phyloP scores from a whole-genome alignment of 2,888 invertebrate genomes.

The Choreutis nemorana region DNA sequence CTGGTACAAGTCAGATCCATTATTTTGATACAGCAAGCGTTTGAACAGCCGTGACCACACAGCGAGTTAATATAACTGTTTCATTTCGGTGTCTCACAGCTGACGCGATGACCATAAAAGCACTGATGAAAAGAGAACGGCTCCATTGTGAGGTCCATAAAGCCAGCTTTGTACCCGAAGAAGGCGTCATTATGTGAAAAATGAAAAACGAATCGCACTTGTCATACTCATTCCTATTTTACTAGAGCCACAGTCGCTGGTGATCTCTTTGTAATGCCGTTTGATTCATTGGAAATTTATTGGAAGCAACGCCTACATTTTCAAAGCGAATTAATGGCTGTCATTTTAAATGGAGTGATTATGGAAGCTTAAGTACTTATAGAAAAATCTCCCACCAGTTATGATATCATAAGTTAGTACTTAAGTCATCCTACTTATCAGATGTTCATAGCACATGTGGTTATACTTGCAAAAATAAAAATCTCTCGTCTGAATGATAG shows the following conservation, averaged over 20 bases:
- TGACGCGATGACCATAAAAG: slow-evolving; percentile 55
- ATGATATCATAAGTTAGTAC: too few species aligned
- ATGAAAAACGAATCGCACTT: slow-evolving; percentile 56
- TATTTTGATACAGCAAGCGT: too few species aligned
- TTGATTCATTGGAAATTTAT: slow-evolving; percentile 17
- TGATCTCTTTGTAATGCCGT: slow-evolving; percentile 22
- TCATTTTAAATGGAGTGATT: too few species aligned
- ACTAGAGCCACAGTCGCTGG: slow-evolving; percentile 23
- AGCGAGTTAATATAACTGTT: slow-evolving; percentile 42
- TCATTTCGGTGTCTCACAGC: slow-evolving; percentile 51
- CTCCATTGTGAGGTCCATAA: slow-evolving; percentile 57
- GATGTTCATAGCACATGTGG: too few species aligned
- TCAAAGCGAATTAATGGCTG: too few species aligned
- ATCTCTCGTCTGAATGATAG: too few species aligned
- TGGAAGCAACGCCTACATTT: slow-evolving; percentile 6
- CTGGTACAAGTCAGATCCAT: too few species aligned
- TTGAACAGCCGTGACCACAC: too few species aligned
- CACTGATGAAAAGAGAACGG: slow-evolving; percentile 59
- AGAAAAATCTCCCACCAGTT: too few species aligned
- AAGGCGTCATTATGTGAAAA: slow-evolving; percentile 53
- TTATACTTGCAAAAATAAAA: too few species aligned
- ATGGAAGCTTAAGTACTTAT: too few species aligned
- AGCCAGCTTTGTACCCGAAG: slow-evolving; percentile 53
- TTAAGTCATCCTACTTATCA: too few species aligned
- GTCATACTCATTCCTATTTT: slow-evolving; percentile 41